phyloP scores from a whole-genome alignment of 2,113 vertebrate species.

The Vidua macroura region DNA sequence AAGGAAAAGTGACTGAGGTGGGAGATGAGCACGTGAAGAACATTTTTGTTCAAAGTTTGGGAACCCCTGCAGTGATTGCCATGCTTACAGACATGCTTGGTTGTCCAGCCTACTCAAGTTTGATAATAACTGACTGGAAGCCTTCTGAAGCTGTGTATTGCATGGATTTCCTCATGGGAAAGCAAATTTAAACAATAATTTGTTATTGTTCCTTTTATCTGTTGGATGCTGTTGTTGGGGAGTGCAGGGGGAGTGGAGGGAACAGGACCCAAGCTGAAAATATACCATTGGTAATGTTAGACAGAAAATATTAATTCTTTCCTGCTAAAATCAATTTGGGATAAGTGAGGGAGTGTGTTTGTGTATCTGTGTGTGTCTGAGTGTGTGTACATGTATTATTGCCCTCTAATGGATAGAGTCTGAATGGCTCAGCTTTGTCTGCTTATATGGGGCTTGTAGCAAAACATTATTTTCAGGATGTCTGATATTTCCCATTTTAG shows the following conservation, averaged over 20 bases:
- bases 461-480: not conserved
- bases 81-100: not conserved
- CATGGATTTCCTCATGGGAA: not conserved
- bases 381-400: not conserved
- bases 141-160: not conserved
- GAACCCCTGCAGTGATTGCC: not conserved
- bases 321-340: not conserved
- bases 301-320: not conserved
- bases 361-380: not conserved
- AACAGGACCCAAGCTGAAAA: not conserved
- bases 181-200: not conserved
- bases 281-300: not conserved
- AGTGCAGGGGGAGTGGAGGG: not conserved
- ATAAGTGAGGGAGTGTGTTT: not conserved
- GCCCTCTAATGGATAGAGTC: slow-evolving; percentile 60
- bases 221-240: not conserved
- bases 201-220: not conserved
- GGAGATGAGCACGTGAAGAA: not conserved
- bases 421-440: slow-evolving; percentile 25
- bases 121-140: not conserved
- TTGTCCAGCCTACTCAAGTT: not conserved
- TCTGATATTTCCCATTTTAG: not conserved
- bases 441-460: accelerated
- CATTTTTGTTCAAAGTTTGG: not conserved
- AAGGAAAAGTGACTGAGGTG: not conserved